Conservation (phyloP, 1,140 invertebrate species). For the Hetaerina americana region DNA sequence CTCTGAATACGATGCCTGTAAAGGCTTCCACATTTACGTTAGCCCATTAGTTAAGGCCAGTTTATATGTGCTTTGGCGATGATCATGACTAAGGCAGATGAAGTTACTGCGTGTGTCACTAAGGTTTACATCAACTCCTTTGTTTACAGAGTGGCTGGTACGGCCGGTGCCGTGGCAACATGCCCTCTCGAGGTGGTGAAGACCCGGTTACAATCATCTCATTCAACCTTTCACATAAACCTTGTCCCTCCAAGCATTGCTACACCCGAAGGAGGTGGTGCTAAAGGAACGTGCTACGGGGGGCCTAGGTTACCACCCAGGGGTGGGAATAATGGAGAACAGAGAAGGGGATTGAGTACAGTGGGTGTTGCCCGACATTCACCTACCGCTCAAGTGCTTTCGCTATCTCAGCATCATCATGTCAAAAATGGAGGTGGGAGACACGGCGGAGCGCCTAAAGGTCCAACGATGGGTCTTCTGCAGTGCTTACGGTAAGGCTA, state of each 20-base stretch:
- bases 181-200: slow-evolving; percentile 98
- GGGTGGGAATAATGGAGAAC: slow-evolving; percentile 11
- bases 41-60: no score
- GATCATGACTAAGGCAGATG: no score
- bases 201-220: slow-evolving; percentile 90
- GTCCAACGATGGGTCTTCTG: not conserved
- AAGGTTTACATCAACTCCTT: no score
- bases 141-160: slow-evolving; percentile 74
- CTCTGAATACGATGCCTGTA: slow-evolving; percentile 2
- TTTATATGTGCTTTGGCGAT: no score
- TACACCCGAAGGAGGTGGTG: slow-evolving; percentile 29
- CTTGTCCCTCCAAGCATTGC: slow-evolving; percentile 28
- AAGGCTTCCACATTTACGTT: slow-evolving; percentile 7
- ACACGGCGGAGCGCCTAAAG: not conserved
- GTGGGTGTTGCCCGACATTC: not conserved
- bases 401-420: not conserved
- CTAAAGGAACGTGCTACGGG: slow-evolving; percentile 10
- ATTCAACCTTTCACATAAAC: slow-evolving; percentile 25
- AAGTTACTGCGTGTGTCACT: no score
- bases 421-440: not conserved
- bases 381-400: not conserved
- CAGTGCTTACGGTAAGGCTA: not conserved
- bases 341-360: not conserved
- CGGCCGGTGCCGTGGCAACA: slow-evolving; percentile 88
- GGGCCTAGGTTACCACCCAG: slow-evolving; percentile 18